Percentiles rank a stretch among this genome's conserved stretches.
Conservation (phyloP, 2,888 invertebrate species). For the Timema cristinae region DNA sequence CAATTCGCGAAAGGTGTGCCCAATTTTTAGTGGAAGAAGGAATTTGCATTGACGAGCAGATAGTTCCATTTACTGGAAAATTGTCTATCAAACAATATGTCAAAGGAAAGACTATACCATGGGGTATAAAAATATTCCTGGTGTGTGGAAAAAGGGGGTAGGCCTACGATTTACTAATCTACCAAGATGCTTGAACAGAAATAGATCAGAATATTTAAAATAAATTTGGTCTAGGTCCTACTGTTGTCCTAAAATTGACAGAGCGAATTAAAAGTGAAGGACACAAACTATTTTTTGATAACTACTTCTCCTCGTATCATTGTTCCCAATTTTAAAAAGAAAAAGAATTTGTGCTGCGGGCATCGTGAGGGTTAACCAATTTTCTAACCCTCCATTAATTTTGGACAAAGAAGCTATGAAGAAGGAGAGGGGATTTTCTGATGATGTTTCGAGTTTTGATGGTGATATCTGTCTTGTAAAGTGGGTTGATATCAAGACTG, state of each 20-base stretch:
- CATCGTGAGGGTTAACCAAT: background rate
- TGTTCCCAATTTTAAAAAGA: slow-evolving; percentile 26
- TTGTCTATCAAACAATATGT: slow-evolving; percentile 23
- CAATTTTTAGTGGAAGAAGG: too few species aligned
- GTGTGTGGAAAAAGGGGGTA: slow-evolving; percentile 36
- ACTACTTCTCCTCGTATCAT: slow-evolving; percentile 30
- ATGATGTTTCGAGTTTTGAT: background rate
- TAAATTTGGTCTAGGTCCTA: slow-evolving; percentile 30
- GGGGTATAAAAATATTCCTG: slow-evolving; percentile 23
- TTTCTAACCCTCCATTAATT: background rate
- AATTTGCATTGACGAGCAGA: too few species aligned
- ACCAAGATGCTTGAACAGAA: slow-evolving; percentile 34
- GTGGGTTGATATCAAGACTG: slow-evolving; percentile 9
- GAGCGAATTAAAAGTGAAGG: slow-evolving; percentile 24
- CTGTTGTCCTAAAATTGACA: slow-evolving; percentile 30
- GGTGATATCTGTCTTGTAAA: background rate
- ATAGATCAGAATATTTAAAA: slow-evolving; percentile 17
- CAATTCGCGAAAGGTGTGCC: too few species aligned
- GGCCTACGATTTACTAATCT: slow-evolving; percentile 38
- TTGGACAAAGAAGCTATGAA: slow-evolving; percentile 1
- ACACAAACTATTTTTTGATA: background rate
- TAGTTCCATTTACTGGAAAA: slow-evolving; percentile 33
- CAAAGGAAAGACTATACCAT: background rate
- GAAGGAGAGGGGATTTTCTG: background rate
- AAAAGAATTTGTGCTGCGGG: slow-evolving; percentile 20